These are phyloP conservation scores for Thaumetopoea pityocampa DNA, from an alignment of 1,140 invertebrate genomes.

Conservation along the genomic window DNA sequence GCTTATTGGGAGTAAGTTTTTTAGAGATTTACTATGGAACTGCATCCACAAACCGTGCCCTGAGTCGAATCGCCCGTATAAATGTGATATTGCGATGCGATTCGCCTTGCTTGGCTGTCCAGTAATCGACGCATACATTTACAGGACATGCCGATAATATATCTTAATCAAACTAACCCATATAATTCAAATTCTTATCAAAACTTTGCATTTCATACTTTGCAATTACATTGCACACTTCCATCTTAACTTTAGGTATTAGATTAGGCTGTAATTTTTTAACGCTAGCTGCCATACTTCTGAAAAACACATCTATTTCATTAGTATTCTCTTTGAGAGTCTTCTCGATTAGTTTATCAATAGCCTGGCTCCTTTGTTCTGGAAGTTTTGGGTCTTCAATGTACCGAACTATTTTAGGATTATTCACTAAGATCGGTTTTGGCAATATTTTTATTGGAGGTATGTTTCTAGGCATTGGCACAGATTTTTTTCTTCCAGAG, in stretches of 20 bases:
- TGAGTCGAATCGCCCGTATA: too few relatives aligned
- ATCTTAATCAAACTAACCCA: too few relatives aligned
- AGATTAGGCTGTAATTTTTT: slow-evolving; percentile 68
- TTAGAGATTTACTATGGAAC: too few relatives aligned
- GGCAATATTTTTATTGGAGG: slow-evolving; percentile 65
- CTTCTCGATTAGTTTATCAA: slow-evolving; percentile 65
- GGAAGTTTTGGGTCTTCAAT: slow-evolving; percentile 49
- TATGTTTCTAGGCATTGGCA: slow-evolving; percentile 47
- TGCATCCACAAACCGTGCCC: too few relatives aligned
- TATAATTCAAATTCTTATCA: slow-evolving; percentile 37
- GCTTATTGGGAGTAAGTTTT: too few relatives aligned
- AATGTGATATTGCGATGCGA: too few relatives aligned
- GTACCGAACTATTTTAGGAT: slow-evolving; percentile 53
- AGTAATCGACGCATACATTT: too few relatives aligned
- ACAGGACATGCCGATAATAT: too few relatives aligned
- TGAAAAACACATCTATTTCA: slow-evolving; percentile 67
- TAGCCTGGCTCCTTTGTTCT: slow-evolving; percentile 50
- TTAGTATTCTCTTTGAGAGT: slow-evolving; percentile 64
- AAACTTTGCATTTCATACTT: slow-evolving; percentile 72
- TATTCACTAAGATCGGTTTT: slow-evolving; percentile 54
- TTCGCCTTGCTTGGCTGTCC: too few relatives aligned
- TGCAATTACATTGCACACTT: slow-evolving; percentile 70
- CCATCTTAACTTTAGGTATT: slow-evolving; percentile 71
- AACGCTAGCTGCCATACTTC: slow-evolving; percentile 69
- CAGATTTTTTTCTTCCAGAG: slow-evolving; percentile 48